These are phyloP conservation scores for Tridacna gigas DNA, from an alignment of 2,888 invertebrate genomes.

Conservation along the genomic window DNA sequence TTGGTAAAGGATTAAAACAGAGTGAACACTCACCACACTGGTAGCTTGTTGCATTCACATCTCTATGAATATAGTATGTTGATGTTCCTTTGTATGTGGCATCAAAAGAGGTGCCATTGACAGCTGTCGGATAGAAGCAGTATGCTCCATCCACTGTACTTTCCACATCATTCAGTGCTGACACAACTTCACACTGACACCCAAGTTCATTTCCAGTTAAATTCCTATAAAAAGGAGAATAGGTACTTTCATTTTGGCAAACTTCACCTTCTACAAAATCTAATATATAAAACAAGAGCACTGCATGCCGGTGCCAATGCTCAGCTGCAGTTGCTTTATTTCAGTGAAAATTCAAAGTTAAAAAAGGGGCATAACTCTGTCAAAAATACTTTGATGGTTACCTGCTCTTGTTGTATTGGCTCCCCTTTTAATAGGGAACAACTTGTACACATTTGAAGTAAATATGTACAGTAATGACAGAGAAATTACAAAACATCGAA, in stretches of 20 bases:
- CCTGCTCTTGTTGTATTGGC: no score
- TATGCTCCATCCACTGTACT: conserved; percentile 32
- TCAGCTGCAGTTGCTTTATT: no score
- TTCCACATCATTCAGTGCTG: conserved; percentile 36
- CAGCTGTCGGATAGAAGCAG: conserved; percentile 41
- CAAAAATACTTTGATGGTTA: no score
- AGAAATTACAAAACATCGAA: no score
- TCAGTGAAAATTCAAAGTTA: no score
- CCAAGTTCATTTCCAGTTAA: conserved; percentile 52
- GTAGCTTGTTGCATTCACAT: conserved; percentile 12
- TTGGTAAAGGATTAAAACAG: not conserved
- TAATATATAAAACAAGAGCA: no score
- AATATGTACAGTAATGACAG: no score
- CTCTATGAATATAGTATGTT: conserved; percentile 42
- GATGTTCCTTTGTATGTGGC: not conserved
- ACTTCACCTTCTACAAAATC: no score
- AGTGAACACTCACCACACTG: conserved; percentile 52
- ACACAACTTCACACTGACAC: conserved; percentile 56
- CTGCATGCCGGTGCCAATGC: no score
- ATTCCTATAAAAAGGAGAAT: conserved; percentile 23
- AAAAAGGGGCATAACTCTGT: no score
- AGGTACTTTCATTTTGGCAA: not conserved
- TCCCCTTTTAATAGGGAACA: no score
- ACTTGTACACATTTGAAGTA: no score
- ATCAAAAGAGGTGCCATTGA: conserved; percentile 46